Evolutionary conservation across 2,113 vertebrate species (phyloP).

Genomic region (Antigone vipio): DNA sequence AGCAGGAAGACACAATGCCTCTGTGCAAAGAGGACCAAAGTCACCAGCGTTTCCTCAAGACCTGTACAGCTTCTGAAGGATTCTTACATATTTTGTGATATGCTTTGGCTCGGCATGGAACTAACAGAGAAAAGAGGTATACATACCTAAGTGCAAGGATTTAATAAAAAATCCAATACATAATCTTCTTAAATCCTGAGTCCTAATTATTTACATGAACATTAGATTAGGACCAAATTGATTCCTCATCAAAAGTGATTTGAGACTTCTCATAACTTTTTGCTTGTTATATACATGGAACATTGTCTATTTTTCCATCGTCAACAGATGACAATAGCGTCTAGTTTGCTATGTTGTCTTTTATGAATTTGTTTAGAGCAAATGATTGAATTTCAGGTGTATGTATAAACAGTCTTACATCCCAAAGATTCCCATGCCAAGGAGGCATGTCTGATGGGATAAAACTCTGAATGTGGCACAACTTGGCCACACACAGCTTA

Average conservation of each 20-base stretch:
- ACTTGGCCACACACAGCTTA: fast-evolving
- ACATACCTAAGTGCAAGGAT: background rate
- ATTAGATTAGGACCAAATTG: background rate
- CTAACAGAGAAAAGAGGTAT: background rate
- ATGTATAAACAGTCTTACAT: background rate
- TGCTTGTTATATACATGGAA: background rate
- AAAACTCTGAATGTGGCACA: too few relatives aligned
- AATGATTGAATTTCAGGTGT: background rate
- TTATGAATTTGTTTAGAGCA: background rate
- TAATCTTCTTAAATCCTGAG: background rate
- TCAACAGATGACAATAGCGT: fast-evolving
- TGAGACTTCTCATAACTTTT: background rate
- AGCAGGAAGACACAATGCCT: background rate
- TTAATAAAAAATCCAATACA: background rate
- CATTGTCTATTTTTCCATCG: background rate
- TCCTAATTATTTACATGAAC: background rate
- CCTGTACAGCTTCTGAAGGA: background rate
- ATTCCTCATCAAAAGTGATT: background rate
- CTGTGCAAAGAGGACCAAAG: background rate
- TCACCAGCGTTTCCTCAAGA: background rate
- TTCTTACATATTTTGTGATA: background rate
- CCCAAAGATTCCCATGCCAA: background rate
- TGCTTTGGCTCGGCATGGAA: background rate
- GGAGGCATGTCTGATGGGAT: fast-evolving
- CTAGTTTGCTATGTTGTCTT: background rate